Base-by-base conservation (phyloP, 2,113 vertebrate genomes). In the Pedetes capensis region DNA sequence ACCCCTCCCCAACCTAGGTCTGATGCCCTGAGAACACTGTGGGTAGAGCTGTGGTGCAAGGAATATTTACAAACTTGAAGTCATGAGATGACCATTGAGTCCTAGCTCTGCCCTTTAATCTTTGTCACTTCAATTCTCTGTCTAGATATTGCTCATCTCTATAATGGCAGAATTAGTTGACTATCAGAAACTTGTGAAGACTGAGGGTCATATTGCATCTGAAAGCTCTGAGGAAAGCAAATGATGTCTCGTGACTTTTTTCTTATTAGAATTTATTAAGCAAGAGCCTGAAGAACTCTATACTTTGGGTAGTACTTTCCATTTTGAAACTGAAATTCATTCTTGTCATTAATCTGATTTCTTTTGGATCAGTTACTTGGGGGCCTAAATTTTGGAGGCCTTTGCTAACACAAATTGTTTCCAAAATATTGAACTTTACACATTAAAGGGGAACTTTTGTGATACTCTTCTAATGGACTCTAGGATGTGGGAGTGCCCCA, bases 241-340 rank as follows among this genome's bases (percentile, higher is more conserved):
- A 11, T 63, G 17, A 3, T 69, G 0, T 72, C 87, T 59, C 37
- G 59, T 1, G 4, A 55, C 53, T n/a, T 27, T 66, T 87, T 71
- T 68, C 22, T 13, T 74, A 51, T 74, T 83, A 86, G 66, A 75
- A 88, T 72, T 84, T 94, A 90, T 82, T 78, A 51, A 85, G 47
- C 10, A 29, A 11, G 17, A 88, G 3, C 25, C 34, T 92, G 47
- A 79, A 71, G 23, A 72, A 47, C 29, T 78, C 53, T 42, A 39
- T 23, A 47, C 4, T 53, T 47, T 71, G n/a, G 27, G 59, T 16
- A 17, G 32, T 57, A 80, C 53, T 95, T 96, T 78, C 53, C 20
- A 85, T 49, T 92, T 91, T 91, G 20, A 79, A 82, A 61, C 10
- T 34, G 34, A 95, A 95, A 72, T 76, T 87, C 61, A 20, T 81